Evolutionary conservation across 2,113 vertebrate genomes (phyloP), one percentile per base, ranked within the genome.

Genomic region (Psophia crepitans): DNA sequence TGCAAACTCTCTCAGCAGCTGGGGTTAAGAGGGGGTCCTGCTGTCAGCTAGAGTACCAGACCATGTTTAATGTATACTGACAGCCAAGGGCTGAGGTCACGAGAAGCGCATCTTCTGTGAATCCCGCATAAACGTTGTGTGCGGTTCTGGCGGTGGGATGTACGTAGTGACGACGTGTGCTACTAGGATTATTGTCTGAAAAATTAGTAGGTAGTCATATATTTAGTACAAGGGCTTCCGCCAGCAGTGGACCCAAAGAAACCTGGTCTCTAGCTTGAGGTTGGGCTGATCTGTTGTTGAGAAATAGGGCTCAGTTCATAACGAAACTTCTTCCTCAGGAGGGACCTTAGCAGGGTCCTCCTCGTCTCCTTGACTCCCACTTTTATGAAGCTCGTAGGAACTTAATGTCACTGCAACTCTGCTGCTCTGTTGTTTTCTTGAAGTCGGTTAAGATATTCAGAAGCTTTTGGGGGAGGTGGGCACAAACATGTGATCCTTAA

Each of bases 141-240:
- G 46, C 0, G 0, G 44, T 57, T 54, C 24, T 35, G n/a, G 28
- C 0, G 0, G 27, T 18, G 26, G 22, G 16, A 23, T 14, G 30
- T 44, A 24, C 8, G 1, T 22, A 26, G 24, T 20, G 35, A 12
- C 2, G 9, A 12, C 14, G 28, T 21, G 51, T 19, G n/a, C 41
- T 49, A 14, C 9, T 7, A 33, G 64, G 39, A 30, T 60, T 57
- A 10, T 22, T 39, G 12, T 28, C 58, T 63, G 61, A 60, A 51
- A 64, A 58, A 63, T 18, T 35, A 51, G 24, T 30, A 46, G 56
- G 46, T 49, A 24, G n/a, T 37, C 24, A 9, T 24, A 4, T 26
- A 24, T 44, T 70, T 73, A 61, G 41, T 51, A 41, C 32, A 51
- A 49, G 18, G 28, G 4, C 16, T 37, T 74, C 44, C n/a, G n/a